phyloP scores from a whole-genome alignment of 2,113 vertebrate genomes.

The Gallinago undulata region DNA sequence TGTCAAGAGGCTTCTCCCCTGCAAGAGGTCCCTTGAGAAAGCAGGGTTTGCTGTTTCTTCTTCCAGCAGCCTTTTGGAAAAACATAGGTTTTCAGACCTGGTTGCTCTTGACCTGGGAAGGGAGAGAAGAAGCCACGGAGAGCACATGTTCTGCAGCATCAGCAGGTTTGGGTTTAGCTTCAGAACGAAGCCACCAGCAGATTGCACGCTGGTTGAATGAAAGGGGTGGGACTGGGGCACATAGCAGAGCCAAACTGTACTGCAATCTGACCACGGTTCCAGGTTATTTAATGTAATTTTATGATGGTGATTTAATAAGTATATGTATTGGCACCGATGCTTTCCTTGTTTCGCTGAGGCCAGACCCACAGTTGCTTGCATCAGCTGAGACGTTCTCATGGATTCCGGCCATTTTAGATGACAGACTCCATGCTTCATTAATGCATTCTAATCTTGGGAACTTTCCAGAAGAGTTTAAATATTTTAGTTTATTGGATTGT shows the following conservation, averaged over 20 bases:
- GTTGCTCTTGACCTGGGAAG: not conserved
- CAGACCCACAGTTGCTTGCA: not conserved
- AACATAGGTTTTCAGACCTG: not conserved
- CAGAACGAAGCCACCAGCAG: not conserved
- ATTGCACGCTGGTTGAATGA: not conserved
- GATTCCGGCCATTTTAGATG: not conserved
- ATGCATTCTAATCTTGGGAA: not conserved
- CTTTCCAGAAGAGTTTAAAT: not conserved
- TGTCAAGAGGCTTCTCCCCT: not conserved
- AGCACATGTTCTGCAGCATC: conserved; percentile 12
- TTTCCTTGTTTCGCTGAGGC: not conserved
- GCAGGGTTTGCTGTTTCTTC: not conserved
- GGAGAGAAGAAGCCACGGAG: not conserved
- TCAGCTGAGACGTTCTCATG: not conserved
- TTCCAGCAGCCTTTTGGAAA: not conserved
- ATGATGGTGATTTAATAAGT: not conserved
- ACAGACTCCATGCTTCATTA: not conserved
- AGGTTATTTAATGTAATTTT: not conserved
- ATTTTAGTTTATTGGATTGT: not conserved
- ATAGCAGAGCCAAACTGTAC: not conserved
- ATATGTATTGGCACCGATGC: not conserved
- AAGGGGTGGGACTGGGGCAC: not conserved
- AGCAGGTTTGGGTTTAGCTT: conserved; percentile 18
- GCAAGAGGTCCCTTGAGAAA: not conserved
- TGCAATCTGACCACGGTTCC: not conserved